These are phyloP conservation scores for Aplysia californica DNA, from an alignment of 1,140 invertebrate species.

Conservation along the genomic window DNA sequence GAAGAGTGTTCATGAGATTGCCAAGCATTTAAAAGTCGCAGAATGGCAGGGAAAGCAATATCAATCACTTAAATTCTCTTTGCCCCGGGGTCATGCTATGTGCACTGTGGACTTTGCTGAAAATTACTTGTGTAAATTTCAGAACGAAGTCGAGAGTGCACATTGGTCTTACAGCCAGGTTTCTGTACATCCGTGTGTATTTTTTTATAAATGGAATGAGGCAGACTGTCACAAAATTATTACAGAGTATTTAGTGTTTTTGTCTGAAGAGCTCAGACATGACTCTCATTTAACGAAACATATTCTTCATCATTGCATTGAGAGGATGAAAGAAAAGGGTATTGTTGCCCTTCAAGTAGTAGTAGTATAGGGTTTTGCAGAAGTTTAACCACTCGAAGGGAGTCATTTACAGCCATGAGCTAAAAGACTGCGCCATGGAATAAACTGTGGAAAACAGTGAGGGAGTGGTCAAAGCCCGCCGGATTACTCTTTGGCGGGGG, in stretches of 20 bases:
- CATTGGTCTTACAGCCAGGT: conserved; percentile 6
- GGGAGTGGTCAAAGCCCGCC: too few species aligned
- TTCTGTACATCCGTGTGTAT: background rate
- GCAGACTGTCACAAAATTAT: background rate
- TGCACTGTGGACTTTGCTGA: background rate
- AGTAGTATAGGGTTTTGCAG: too few species aligned
- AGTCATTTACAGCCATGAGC: too few species aligned
- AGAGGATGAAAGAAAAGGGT: background rate
- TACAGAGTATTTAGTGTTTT: background rate
- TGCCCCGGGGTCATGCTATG: background rate
- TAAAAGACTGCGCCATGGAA: too few species aligned
- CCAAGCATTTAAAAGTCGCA: background rate
- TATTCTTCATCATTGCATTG: background rate
- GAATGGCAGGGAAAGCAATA: background rate
- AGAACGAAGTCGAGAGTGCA: background rate
- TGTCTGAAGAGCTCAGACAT: background rate
- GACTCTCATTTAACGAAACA: background rate
- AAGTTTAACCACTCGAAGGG: too few species aligned
- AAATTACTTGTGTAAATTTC: conserved; percentile 4
- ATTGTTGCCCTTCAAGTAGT: too few species aligned
- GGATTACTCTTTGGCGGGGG: too few species aligned
- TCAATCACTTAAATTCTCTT: background rate
- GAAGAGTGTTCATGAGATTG: background rate
- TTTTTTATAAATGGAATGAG: background rate
- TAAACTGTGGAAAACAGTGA: too few species aligned